Conservation (phyloP, 2,113 vertebrate species). For the Actenoides lindsayi region DNA sequence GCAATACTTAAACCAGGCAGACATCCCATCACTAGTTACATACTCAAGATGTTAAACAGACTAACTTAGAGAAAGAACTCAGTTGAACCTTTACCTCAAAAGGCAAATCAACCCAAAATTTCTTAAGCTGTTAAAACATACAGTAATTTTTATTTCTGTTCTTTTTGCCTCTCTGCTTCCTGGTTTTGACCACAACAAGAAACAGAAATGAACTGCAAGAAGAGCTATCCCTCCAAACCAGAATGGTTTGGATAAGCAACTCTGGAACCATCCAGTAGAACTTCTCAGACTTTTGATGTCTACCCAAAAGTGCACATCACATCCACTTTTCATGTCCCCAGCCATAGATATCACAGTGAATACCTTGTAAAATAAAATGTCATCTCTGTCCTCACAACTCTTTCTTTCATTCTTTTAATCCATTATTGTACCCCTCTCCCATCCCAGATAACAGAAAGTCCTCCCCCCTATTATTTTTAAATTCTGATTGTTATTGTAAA, state of each 20-base stretch:
- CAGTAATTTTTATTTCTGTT: not conserved
- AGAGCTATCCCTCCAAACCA: not conserved
- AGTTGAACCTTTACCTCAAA: not conserved
- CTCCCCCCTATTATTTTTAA: rapidly evolving
- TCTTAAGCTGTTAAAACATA: not conserved
- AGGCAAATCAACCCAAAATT: not conserved
- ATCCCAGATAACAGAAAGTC: not conserved
- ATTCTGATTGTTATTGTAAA: not conserved
- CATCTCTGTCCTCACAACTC: not conserved
- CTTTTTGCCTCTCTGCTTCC: not conserved
- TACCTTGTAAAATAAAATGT: not conserved
- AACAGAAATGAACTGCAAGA: not conserved
- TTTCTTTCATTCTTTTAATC: not conserved
- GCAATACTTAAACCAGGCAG: not conserved
- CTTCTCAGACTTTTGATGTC: not conserved
- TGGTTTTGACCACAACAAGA: not conserved
- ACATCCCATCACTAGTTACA: not conserved
- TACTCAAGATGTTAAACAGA: not conserved
- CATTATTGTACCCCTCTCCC: not conserved
- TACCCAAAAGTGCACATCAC: not conserved
- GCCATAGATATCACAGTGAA: not conserved
- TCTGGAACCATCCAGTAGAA: not conserved
- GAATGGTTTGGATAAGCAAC: not conserved
- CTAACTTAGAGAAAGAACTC: not conserved
- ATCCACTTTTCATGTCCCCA: not conserved